Conservation (phyloP, 2,113 vertebrate genomes). For the Amblyornis subalaris region DNA sequence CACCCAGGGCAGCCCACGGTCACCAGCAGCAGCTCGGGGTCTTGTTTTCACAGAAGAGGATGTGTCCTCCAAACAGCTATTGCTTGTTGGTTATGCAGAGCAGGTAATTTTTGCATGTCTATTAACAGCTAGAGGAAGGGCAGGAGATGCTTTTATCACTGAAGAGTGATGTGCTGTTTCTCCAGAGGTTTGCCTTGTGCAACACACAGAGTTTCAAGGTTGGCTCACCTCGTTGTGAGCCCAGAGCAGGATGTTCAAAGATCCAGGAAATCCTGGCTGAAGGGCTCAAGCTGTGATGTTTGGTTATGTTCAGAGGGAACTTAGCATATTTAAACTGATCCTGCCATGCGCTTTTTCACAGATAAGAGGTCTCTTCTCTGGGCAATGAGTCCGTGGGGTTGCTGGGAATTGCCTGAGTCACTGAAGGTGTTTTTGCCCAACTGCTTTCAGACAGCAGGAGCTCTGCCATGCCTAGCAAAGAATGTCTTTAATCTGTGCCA, state of each 20-base stretch:
- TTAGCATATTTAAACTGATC: neutral
- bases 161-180: neutral
- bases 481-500: constrained; percentile 13
- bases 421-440: neutral
- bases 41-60: neutral
- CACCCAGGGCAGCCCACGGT: neutral
- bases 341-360: neutral
- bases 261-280: neutral
- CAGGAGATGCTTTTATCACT: neutral
- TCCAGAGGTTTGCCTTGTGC: neutral
- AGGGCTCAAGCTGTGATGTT: neutral
- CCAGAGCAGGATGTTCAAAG: neutral
- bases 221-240: neutral
- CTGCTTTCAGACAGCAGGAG: neutral
- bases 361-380: neutral
- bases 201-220: neutral
- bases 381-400: neutral
- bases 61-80: rapidly evolving
- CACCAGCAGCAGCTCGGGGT: rapidly evolving
- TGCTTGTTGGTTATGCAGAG: neutral
- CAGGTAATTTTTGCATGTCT: neutral
- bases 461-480: neutral
- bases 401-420: neutral
- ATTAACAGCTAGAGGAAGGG: neutral
- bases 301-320: neutral